Base-by-base conservation (phyloP, 2,113 vertebrate genomes). In the Megaceryle maxima region DNA sequence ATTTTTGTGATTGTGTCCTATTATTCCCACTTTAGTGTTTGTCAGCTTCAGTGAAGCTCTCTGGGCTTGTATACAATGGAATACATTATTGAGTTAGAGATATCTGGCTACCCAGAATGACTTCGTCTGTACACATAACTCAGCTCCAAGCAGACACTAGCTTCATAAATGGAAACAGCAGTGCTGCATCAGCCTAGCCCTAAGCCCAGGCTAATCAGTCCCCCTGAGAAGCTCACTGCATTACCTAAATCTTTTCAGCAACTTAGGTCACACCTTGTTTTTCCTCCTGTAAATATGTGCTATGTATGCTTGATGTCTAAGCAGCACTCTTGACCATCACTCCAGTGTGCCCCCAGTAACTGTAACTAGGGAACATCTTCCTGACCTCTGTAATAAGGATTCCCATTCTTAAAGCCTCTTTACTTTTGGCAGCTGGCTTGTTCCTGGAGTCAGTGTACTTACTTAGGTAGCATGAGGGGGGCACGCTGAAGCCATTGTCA, bases 271-370 rank as follows among this genome's bases (percentile, higher is more conserved):
- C 9, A 4, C 33, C 33, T 76, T 78, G 29, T 16, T 84, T 89
- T 79, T 39, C 22, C 4, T 80, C 16, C 20, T 48, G 13, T 79
- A 76, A 79, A 51, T 13, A 11, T 1, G 3, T 35, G 9, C 3
- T 56, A 33, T 24, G n/a, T 19, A 57, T 78, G 7, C 60, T 68
- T 82, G 15, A 28, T 51, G 10, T 43, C 53, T 33, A 26, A 85
- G 25, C 11, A 68, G 28, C 9, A 16, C 6, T 84, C 59, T 33
- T 70, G 55, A 79, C 17, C 33, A 57, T 51, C 28, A 2, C 16
- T 63, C 33, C 5, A 1, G 1, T 39, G 39, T 87, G 29, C 2
- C 14, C n/a, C 6, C 11, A 4, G 7, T 56, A 67, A 16, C 1
- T 29, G 10, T 39, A 39, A 22, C 33, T 15, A 76, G 29, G 25